Conservation (phyloP, 1,140 invertebrate genomes). For the Ctenoplectra terminalis region DNA sequence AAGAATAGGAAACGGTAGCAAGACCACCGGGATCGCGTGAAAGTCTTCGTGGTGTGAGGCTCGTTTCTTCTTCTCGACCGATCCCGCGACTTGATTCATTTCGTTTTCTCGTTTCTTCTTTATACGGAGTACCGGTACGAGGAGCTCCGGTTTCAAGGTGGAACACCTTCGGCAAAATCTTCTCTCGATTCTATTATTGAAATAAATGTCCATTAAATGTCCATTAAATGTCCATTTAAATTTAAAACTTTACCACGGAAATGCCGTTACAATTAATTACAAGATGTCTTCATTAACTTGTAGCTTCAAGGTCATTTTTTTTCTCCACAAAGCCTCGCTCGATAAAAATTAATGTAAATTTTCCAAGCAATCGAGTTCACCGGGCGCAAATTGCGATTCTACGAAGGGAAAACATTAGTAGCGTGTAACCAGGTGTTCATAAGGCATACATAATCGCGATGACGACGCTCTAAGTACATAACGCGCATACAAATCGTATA, state of each 20-base stretch:
- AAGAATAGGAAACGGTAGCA: slow-evolving; percentile 34
- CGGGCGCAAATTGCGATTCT: not conserved
- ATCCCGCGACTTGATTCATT: not conserved
- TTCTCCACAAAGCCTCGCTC: not conserved
- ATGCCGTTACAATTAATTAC: too few relatives aligned
- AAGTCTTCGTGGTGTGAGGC: slow-evolving; percentile 39
- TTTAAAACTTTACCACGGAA: too few relatives aligned
- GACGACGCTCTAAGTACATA: not conserved
- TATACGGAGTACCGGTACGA: not conserved
- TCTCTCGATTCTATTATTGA: not conserved
- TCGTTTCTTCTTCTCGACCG: slow-evolving; percentile 23
- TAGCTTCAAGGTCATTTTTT: not conserved
- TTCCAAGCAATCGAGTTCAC: not conserved
- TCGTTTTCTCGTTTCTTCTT: slow-evolving; percentile 29
- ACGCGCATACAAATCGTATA: not conserved
- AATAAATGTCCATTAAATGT: too few relatives aligned
- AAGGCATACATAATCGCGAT: not conserved
- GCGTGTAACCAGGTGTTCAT: not conserved
- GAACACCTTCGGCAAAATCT: not conserved
- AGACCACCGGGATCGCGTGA: slow-evolving; percentile 51
- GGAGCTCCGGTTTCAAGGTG: not conserved
- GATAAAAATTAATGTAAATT: not conserved
- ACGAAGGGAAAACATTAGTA: not conserved
- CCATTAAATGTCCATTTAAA: too few relatives aligned
- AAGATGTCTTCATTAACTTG: not conserved